Evolutionary conservation across 2,113 vertebrate species (phyloP), one percentile per base, ranked within the genome.

Genomic region (Isichthys henryi): DNA sequence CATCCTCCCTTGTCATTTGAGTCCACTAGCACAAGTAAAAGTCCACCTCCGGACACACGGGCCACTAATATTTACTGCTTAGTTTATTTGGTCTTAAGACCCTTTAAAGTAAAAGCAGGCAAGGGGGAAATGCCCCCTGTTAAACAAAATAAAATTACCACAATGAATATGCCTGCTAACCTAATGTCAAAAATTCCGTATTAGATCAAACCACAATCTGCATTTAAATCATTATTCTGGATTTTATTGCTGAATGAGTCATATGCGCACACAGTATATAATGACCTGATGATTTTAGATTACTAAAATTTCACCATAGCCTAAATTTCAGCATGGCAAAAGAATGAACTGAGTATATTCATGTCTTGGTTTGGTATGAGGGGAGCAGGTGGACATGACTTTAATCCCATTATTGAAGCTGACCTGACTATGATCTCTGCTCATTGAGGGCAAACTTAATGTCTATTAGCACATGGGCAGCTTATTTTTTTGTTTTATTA

Each of bases 1-100:
- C 92, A 90, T 92, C 93, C 91, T 93, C 90, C 90, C 90, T 89
- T 91, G 92, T 91, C 92, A 92, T n/a, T 90, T 91, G 89, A 92
- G 89, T 90, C 90, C 84, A 88, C 66, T 84, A n/a, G 90, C 90
- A 50, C 11, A 35, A 45, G 74, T 48, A 45, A 39, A 87, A 53
- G 62, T 70, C 84, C 88, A 52, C 66, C 19, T 43, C 70, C 31
- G 62, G 88, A 88, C 86, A 56, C 85, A 31, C 19, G 82, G 91
- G 90, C 52, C 58, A 88, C 90, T 93, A 91, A 93, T 91, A 92
- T 93, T 91, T 92, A 91, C 66, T 88, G 84, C 86, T 87, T 13
- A 77, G 87, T 88, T 89, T 90, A 88, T 91, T 92, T 92, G 89
- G 90, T 91, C 86, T 91, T 86, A 80, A 90, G 83, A 88, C 89